Percentiles rank a stretch among this genome's conserved stretches.
Conservation (phyloP, 2,888 invertebrate genomes). For the Lordiphosa andalusiaca region DNA sequence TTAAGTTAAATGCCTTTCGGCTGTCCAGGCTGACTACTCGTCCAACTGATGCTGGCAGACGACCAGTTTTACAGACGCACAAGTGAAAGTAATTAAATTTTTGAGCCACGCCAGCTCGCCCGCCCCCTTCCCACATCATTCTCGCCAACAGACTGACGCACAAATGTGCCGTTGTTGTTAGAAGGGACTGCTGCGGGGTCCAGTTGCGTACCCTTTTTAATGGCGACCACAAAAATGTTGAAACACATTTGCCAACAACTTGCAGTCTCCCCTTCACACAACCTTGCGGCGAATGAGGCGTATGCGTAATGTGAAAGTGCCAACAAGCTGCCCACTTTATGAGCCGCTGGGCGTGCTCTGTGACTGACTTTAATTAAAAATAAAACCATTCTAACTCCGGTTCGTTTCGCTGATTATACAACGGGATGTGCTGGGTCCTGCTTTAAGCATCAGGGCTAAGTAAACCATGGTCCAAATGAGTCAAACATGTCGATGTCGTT, state of each 20-base stretch:
- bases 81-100: constrained; percentile 74
- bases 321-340: constrained; percentile 46
- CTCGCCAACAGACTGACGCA: constrained; percentile 60
- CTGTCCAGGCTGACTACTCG: constrained; percentile 4
- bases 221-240: constrained; percentile 65
- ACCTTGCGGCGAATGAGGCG: constrained; percentile 24
- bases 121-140: constrained; percentile 36
- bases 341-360: constrained; percentile 34
- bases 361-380: constrained; percentile 64
- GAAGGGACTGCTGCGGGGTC: constrained; percentile 26
- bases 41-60: constrained; percentile 41
- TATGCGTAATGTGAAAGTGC: constrained; percentile 42
- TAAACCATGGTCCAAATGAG: constrained; percentile 34
- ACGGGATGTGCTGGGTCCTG: constrained; percentile 12
- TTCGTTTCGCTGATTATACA: constrained; percentile 42
- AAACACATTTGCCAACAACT: constrained; percentile 53
- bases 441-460: constrained; percentile 4
- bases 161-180: constrained; percentile 41
- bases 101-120: constrained; percentile 39
- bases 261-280: constrained; percentile 39
- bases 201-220: constrained; percentile 52
- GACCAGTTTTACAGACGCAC: constrained; percentile 52
- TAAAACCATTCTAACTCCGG: constrained; percentile 38
- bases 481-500: constrained; percentile 25
- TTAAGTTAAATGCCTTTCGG: constrained; percentile 65